These are phyloP conservation scores for Drosophila anomalata DNA, from an alignment of 2,888 invertebrate species.

Conservation along the genomic window DNA sequence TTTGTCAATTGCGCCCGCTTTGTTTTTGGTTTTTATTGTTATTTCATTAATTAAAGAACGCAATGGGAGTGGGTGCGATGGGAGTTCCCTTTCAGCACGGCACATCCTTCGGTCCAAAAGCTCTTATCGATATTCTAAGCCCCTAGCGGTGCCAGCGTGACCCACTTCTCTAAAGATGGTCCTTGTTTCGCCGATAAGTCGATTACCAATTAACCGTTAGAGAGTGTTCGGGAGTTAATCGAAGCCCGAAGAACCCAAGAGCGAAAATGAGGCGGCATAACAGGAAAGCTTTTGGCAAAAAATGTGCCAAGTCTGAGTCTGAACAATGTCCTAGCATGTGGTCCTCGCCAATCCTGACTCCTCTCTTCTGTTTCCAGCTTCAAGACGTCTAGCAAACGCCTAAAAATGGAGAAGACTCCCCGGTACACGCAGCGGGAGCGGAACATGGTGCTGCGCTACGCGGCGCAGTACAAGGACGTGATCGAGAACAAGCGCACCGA, in stretches of 20 bases:
- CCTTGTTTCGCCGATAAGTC: neutral
- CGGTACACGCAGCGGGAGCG: constrained; percentile 83
- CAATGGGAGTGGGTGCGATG: constrained; percentile 11
- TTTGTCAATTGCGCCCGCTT: constrained; percentile 44
- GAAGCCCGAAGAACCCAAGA: neutral
- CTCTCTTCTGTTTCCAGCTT: constrained; percentile 61
- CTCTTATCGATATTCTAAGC: too few species aligned
- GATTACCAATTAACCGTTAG: neutral
- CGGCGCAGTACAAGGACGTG: constrained; percentile 83
- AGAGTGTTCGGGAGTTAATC: neutral
- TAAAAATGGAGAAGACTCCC: constrained; percentile 84
- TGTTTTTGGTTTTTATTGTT: constrained; percentile 22
- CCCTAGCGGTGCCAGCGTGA: neutral
- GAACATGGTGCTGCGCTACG: constrained; percentile 83
- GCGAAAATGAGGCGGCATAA: neutral
- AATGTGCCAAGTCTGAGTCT: neutral
- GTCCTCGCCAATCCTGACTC: neutral
- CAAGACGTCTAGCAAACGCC: constrained; percentile 83
- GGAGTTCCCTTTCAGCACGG: neutral
- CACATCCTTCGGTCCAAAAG: too few species aligned
- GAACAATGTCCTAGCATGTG: neutral
- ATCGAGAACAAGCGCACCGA: constrained; percentile 83
- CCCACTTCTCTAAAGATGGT: neutral
- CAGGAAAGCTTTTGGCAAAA: neutral
- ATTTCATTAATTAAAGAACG: constrained; percentile 60